phyloP scores from a whole-genome alignment of 2,797 vertebrate species.

The Malacoraja senta region DNA sequence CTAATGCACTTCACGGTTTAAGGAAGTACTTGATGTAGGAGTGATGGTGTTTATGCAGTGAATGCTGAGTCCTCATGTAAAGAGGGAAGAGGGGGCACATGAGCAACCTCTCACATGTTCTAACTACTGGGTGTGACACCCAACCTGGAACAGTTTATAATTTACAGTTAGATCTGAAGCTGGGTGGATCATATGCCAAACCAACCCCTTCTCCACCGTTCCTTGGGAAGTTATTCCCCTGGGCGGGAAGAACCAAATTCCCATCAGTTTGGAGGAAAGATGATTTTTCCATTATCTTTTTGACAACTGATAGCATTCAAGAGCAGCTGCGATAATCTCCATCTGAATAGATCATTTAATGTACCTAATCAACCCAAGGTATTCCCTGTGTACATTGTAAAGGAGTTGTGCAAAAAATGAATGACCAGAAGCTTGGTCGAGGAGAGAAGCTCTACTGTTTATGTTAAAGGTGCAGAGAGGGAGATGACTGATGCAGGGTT shows the following conservation, averaged over 20 bases:
- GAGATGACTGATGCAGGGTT: no score
- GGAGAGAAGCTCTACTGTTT: no score
- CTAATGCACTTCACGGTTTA: not conserved
- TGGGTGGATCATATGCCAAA: not conserved
- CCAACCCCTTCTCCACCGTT: not conserved
- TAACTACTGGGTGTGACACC: not conserved
- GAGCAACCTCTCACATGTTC: not conserved
- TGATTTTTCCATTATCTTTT: not conserved
- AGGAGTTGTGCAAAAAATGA: no score
- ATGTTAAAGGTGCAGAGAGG: no score
- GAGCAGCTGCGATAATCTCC: not conserved
- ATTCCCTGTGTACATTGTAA: no score
- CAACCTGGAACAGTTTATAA: not conserved
- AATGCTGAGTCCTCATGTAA: not conserved
- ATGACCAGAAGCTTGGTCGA: no score
- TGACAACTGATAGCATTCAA: not conserved
- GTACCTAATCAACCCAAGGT: no score
- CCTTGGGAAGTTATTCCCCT: not conserved
- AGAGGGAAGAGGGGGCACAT: not conserved
- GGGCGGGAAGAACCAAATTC: not conserved
- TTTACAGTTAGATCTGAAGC: not conserved
- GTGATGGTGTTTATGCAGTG: not conserved
- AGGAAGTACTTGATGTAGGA: not conserved
- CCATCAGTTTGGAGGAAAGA: not conserved
- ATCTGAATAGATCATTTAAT: no score